Conservation (phyloP, 2,113 vertebrate genomes). For the Ophthalmolycus amberensis region DNA sequence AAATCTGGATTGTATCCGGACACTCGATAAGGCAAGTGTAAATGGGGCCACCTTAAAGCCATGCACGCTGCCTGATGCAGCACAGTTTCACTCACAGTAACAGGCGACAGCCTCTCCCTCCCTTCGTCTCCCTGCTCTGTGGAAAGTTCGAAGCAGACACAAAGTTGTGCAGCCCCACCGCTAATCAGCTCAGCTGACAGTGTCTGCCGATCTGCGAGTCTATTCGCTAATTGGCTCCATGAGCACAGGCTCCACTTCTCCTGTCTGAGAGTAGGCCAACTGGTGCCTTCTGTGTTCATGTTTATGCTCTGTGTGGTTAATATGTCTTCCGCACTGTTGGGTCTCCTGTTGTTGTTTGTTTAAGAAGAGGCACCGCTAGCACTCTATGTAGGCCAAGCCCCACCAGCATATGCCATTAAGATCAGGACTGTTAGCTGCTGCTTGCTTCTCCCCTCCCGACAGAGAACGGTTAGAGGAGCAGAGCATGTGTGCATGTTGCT, state of each 20-base stretch:
- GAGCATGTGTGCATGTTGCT: conserved; percentile 30
- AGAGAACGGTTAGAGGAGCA: conserved; percentile 60
- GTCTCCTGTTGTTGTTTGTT: conserved; percentile 48
- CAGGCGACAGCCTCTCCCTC: conserved; percentile 54
- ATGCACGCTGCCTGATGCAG: conserved; percentile 5
- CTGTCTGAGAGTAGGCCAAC: conserved; percentile 36
- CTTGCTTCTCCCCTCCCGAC: conserved; percentile 43
- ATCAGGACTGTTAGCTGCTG: conserved; percentile 59
- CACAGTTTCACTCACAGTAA: conserved; percentile 29
- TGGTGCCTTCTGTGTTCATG: conserved; percentile 61
- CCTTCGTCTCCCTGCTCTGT: conserved; percentile 13
- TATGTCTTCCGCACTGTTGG: conserved; percentile 59
- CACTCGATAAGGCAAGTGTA: background rate
- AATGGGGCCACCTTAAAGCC: background rate
- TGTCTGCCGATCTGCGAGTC: conserved; percentile 43
- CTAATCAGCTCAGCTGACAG: conserved; percentile 44
- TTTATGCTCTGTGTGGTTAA: conserved; percentile 61
- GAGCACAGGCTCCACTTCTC: conserved; percentile 40
- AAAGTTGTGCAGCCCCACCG: conserved; percentile 55
- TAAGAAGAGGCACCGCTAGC: conserved; percentile 60
- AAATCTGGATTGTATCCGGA: background rate
- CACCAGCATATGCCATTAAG: conserved; percentile 78
- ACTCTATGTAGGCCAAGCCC: conserved; percentile 82
- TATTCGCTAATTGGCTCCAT: conserved; percentile 58
- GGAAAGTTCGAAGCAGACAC: conserved; percentile 61